Conservation (phyloP, 1,140 invertebrate species). For the Bombus waltoni region DNA sequence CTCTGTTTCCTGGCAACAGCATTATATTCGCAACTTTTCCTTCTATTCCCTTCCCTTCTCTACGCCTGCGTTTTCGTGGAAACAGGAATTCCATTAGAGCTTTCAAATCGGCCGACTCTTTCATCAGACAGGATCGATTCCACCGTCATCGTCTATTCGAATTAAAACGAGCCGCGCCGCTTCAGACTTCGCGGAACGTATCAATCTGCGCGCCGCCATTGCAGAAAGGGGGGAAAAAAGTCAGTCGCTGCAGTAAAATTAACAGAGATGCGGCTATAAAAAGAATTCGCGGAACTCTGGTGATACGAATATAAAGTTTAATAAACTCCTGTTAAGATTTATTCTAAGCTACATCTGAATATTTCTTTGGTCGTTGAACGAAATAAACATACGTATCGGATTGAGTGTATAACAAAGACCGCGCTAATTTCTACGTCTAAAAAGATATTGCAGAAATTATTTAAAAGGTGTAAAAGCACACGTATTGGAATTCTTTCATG, state of each 20-base stretch:
- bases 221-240: too few species aligned
- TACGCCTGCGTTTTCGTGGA: conserved; percentile 10
- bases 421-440: too few species aligned
- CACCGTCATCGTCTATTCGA: conserved; percentile 42
- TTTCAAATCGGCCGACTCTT: conserved; percentile 43
- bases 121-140: conserved; percentile 48
- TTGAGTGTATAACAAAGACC: too few species aligned
- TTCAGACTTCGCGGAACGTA: conserved; percentile 35
- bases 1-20: background rate
- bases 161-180: conserved; percentile 30
- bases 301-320: background rate
- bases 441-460: too few species aligned
- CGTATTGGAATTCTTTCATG: too few species aligned
- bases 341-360: too few species aligned
- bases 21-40: conserved; percentile 38
- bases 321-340: too few species aligned
- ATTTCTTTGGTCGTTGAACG: too few species aligned
- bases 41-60: background rate
- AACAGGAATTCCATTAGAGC: conserved; percentile 54
- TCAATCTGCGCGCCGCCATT: conserved; percentile 22
- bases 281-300: too few species aligned
- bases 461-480: too few species aligned
- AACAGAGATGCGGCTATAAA: background rate
- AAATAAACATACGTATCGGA: too few species aligned
- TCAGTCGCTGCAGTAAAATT: conserved; percentile 3